These are phyloP conservation scores for Hystrix brachyura DNA, from an alignment of 2,113 vertebrate genomes.

Conservation along the genomic window DNA sequence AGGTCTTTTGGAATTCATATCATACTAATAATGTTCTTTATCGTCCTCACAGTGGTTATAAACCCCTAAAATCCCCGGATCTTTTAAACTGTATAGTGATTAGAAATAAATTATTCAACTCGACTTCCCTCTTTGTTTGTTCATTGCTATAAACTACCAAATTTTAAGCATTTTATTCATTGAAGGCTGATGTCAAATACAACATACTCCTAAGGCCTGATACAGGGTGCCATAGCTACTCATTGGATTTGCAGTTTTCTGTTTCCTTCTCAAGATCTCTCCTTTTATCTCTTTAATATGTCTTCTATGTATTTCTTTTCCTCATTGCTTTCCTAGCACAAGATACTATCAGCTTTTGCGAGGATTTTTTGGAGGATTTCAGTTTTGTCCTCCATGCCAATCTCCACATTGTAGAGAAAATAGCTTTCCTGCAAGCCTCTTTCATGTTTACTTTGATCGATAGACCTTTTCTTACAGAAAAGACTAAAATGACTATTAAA, in stretches of 20 bases:
- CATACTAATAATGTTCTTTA: no score
- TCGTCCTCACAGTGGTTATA: not conserved
- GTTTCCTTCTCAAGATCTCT: not conserved
- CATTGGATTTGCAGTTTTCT: not conserved
- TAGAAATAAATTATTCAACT: not conserved
- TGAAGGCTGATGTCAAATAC: not conserved
- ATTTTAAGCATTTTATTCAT: not conserved
- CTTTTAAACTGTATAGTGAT: not conserved
- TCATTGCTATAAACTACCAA: not conserved
- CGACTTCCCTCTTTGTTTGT: not conserved
- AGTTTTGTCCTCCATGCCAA: not conserved
- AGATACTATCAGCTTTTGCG: not conserved
- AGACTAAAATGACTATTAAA: not conserved
- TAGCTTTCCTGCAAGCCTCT: not conserved
- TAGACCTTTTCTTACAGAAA: not conserved
- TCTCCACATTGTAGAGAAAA: not conserved
- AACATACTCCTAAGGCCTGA: not conserved
- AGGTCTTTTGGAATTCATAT: not conserved
- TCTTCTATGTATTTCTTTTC: not conserved
- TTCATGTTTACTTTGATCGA: not conserved
- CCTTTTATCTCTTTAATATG: no score
- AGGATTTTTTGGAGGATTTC: not conserved
- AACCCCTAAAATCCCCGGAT: not conserved
- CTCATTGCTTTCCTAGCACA: not conserved
- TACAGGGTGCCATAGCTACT: not conserved